Base-by-base conservation (phyloP, 2,113 vertebrate genomes). In the Pedionomus torquatus region DNA sequence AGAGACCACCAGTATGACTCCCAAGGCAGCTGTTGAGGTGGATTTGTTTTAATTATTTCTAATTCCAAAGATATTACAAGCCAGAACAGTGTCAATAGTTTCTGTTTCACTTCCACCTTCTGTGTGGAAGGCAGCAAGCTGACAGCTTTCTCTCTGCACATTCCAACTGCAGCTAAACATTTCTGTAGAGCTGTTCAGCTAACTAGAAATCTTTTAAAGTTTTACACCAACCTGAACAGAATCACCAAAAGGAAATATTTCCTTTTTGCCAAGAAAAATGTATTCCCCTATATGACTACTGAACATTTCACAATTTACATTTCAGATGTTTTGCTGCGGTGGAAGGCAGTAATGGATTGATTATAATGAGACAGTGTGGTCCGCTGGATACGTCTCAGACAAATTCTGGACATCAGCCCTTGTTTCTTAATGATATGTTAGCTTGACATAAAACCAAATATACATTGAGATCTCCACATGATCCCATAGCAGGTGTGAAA, bases 1-100 rank as follows among this genome's bases (percentile, higher is more conserved):
- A 96, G 95, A 98, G 98, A 98, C 98, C 98, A 99, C 98, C 98
- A 98, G 97, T 98, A 98, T 97, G 96, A 96, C 97, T 98, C 98
- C 98, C 98, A 98, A 97, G 98, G 98, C 98, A 98, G 97, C 98
- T 97, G 97, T 96, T 96, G 96, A 97, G 90, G 43, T 94, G 95
- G 93, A 97, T 98, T 97, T 97, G 93, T 97, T 98, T 97, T 97
- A 96, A 98, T 98, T 98, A 96, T 97, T 98, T 97, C 97, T 97
- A 97, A 97, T 97, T 98, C 96, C 92, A 65, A 93, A 95, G 90
- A 95, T 94, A 93, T 75, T 93, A 76, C 87, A 97, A 87, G 72
- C 63, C 72, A 46, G 90, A 92, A 74, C 71, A 44, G 83, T 87
- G 93, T 92, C 94, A 94, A 55, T 81, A 95, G 88, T 93, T 96